A percentile compares a stretch with the other conserved stretches of the same genome.
These are phyloP conservation scores for Thrips palmi DNA, from an alignment of 1,140 invertebrate species.

Conservation along the genomic window DNA sequence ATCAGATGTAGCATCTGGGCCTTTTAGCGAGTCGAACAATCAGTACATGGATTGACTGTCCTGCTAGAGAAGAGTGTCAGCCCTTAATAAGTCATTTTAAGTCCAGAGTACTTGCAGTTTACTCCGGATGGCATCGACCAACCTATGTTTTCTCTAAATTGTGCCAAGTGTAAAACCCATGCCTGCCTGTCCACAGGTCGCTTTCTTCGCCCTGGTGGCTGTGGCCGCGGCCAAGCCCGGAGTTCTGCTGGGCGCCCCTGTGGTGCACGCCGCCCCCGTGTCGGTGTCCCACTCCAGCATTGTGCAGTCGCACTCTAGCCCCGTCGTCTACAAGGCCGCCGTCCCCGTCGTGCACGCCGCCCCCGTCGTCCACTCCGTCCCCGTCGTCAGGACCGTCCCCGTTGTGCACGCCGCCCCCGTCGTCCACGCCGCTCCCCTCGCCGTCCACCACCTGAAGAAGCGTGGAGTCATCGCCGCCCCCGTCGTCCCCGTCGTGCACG, in stretches of 20 bases:
- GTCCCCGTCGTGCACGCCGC: conserved; percentile 13
- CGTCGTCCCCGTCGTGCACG: conserved; percentile 26
- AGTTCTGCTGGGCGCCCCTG: conserved; percentile 19
- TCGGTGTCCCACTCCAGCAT: conserved; percentile 11
- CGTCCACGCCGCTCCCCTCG: conserved; percentile 14
- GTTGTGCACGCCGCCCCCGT: conserved; percentile 14
- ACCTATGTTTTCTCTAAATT: too few relatives aligned
- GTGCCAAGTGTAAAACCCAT: too few relatives aligned
- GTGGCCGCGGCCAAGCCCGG: conserved; percentile 27
- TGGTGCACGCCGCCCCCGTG: conserved; percentile 5
- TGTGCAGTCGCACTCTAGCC: conserved; percentile 10
- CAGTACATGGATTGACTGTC: too few relatives aligned
- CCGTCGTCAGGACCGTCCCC: too few relatives aligned
- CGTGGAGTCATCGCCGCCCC: conserved; percentile 22
- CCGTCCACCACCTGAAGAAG: conserved; percentile 6
- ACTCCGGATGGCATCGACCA: too few relatives aligned
- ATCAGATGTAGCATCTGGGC: too few relatives aligned
- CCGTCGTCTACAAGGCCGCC: conserved; percentile 11
- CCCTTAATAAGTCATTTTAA: too few relatives aligned
- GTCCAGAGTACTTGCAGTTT: too few relatives aligned
- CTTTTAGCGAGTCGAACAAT: too few relatives aligned
- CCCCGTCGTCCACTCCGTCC: conserved; percentile 22
- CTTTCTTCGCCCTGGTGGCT: conserved; percentile 29
- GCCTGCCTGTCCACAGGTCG: conserved; percentile 24
- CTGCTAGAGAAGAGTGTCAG: too few relatives aligned